phyloP scores from a whole-genome alignment of 2,113 vertebrate species.

The Marmota monax region DNA sequence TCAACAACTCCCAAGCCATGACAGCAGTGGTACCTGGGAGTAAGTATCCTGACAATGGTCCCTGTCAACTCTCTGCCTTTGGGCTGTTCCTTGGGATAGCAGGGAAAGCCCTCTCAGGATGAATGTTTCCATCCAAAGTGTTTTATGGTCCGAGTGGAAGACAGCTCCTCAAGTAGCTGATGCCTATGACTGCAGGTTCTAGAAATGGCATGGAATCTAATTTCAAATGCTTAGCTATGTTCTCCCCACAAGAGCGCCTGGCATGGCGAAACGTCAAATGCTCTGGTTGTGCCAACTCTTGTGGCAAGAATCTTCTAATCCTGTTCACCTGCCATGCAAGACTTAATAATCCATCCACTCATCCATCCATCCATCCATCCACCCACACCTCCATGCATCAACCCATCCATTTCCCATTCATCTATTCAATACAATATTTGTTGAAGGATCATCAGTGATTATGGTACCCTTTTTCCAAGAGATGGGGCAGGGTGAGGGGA shows the following conservation, averaged over 20 bases:
- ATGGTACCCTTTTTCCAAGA: background rate
- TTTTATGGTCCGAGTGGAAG: background rate
- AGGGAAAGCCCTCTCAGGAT: background rate
- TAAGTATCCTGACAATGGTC: rapidly evolving
- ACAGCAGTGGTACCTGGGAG: background rate
- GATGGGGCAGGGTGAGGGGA: background rate
- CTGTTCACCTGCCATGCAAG: background rate
- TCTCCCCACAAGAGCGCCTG: background rate
- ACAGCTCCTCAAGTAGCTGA: background rate
- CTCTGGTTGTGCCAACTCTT: background rate
- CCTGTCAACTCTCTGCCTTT: background rate
- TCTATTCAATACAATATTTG: background rate
- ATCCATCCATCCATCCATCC: no score
- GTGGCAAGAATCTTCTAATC: background rate
- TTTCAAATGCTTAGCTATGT: background rate
- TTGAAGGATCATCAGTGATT: background rate
- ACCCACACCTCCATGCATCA: background rate
- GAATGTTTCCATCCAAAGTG: background rate
- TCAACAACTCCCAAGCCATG: background rate
- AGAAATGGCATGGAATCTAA: rapidly evolving
- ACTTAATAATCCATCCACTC: background rate
- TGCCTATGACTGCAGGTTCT: background rate
- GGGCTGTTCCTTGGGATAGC: background rate
- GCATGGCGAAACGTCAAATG: background rate
- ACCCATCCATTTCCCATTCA: background rate